Evolutionary conservation across 2,797 vertebrate species (phyloP), one percentile per base, ranked within the genome.

Genomic region (Notolabrus celidotus): DNA sequence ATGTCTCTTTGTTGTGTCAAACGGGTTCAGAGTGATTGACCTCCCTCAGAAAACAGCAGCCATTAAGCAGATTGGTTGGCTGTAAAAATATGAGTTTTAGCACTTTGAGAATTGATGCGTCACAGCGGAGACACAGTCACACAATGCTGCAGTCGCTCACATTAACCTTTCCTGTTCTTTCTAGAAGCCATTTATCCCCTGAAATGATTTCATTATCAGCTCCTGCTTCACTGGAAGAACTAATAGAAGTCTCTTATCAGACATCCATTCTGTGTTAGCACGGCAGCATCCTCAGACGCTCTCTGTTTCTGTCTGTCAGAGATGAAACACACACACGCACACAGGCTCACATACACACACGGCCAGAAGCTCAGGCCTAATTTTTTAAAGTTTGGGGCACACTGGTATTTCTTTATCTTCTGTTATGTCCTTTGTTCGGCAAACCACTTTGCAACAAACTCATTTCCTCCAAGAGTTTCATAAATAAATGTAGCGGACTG

Each of bases 101-200:
- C 71, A 82, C 65, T 84, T 68, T 67, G 42, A 50, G 63, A 70
- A 85, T 70, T 62, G 63, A 77, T 79, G 80, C 46, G 61, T 67
- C 39, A 50, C 53, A 41, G 23, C 14, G 0, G 55, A 58, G 56
- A 22, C 54, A 64, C 38, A 10, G 49, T 59, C 59, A 38, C 72
- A 59, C 23, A 43, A 62, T 67, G 43, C 61, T 29, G 64, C 38
- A 71, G 79, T 77, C 1, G 29, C 60, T 70, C 63, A 67, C 71
- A 86, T 85, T 89, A 87, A 87, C 87, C 82, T 89, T 85, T 81
- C 64, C 46, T 83, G 78, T 83, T 85, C 57, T 69, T 77, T 72
- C 52, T 45, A 49, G 75, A 73, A 82, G 65, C 74, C 62, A 82
- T 87, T 80, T 75, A 78, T 89, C 69, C 67, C 38, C 60, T 17